Evolutionary conservation across 1,140 invertebrate genomes (phyloP), one percentile per base, ranked within the genome.

Genomic region (Drosophila littoralis): DNA sequence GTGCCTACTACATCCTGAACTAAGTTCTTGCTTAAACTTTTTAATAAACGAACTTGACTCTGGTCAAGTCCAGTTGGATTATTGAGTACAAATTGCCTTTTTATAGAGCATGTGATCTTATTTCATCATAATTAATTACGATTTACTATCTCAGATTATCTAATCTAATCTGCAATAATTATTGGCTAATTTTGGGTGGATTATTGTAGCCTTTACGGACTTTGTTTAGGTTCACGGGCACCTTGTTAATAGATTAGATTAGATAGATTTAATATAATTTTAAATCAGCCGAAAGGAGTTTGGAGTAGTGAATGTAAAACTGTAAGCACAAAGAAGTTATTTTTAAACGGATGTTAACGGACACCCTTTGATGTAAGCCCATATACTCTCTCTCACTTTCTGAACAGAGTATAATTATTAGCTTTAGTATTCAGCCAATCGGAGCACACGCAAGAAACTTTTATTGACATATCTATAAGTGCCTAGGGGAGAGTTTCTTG

Each of bases 1-100:
- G 13, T 36, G 77, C 90, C 32, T 91, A 70, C 79, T 90, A 91
- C 64, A 35, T 22, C 10, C 72, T 91, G 15, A 71, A 42, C 78
- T 91, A 91, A 79, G n/a, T 28, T 36, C 1, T 28, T 64, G 2
- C 6, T 36, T 38, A 32, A 32, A 50, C 9, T 35, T 32, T 42
- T 43, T n/a, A 57, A 75, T 52, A 61, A 69, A 65, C 13, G 8
- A 1, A 46, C 51, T 73, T 60, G 46, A 60, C 40, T 75, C 33
- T 51, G 8, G 46, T 65, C n/a, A 64, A 48, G 42, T 8, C 9
- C 9, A 40, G 17, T 70, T 55, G 33, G 8, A 38, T 28, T 12
- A 46, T 46, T 9, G 8, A 36, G 8, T 17, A 36, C 2, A 10
- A 17, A 36, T 36, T 54, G 13, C 32, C 17, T 6, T 40, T 42